Base-by-base conservation (phyloP, 2,797 vertebrate species). In the Lateolabrax maculatus region DNA sequence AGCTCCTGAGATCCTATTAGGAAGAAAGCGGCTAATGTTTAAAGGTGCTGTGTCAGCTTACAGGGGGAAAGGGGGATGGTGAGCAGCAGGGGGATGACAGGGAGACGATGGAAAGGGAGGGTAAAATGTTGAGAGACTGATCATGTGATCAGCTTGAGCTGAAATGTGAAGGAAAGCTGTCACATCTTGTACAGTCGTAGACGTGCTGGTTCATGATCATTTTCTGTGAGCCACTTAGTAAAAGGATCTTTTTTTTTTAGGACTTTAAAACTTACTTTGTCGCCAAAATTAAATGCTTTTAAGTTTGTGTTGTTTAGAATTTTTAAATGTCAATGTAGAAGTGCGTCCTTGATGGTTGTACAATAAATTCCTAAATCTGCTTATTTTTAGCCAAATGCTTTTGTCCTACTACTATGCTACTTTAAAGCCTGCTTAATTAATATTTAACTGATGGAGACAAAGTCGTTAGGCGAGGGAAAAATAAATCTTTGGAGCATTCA, bases 1-100 rank as follows among this genome's bases (percentile, higher is more conserved):
- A 97, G 93, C 92, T 93, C 73, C 64, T 64, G 74, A 95, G 94
- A 98, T 97, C 97, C 96, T 96, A 96, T 97, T 97, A 96, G 91
- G 70, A 92, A 93, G 93, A 96, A 96, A 96, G 95, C 96, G 81
- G 95, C 96, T 97, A 96, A 96, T 93, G 93, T 94, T 95, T 95
- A 91, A 96, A 97, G 95, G 96, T 93, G 95, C 97, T 97, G 97
- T 94, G 96, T 98, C 97, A 97, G 97, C 96, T 96, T 96, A 95
- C 85, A 34, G 65, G 80, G 87, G 83, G 79, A 85, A 84, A 84
- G 84, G 88, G 92, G 86, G 77, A 91, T 89, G 89, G 91, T 92
- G 83, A 91, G 88, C 86, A 89, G 90, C 83, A 86, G 71, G 87
- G 87, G 89, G 86, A 91, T 79, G 90, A 89, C 80, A 85, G 84